Evolutionary conservation across 2,888 invertebrate species (phyloP), one percentile per base, ranked within the genome.

Genomic region (Mythimna vitellina): DNA sequence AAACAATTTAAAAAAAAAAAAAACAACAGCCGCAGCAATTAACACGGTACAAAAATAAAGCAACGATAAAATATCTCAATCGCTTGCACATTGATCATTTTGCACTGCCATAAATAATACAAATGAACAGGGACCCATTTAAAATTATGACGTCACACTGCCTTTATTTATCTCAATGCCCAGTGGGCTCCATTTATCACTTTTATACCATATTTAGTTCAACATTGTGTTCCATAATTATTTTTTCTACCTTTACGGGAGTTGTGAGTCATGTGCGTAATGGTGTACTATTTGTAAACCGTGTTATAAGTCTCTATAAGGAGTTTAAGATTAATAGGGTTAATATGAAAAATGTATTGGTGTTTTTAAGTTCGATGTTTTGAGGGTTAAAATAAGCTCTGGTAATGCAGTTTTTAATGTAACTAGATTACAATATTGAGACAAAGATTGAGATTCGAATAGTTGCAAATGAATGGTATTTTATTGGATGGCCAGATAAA

Each of bases 191-290:
- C 74, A 83, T 83, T 84, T 72, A 65, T 83, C 82, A 73, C 57
- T 17, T 57, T 67, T 72, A 70, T 81, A 73, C 83, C 83, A 79
- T 81, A 84, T 83, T 83, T 76, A 79, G 82, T 75, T 20, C 49
- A 53, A 63, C 58, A 74, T 81, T 79, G 79, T 74, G 67, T 53
- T 25, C 58, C 58, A 64, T 75, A 20, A 65, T 73, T 54, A 67
- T 82, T 80, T 82, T 82, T 82, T 66, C 10, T 66, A 38, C 82
- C 68, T 66, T 66, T 58, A 73, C 38, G 57, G 82, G 53, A 17
- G 35, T 51, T 38, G 2, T 73, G 73, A 78, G 8, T 71, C 46
- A 68, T 81, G 69, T 32, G 22, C 32, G 49, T 56, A 61, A 61
- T 66, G 67, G 46, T 58, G 53, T 9, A 70, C 61, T 77, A 82